Evolutionary conservation across 2,797 vertebrate species (phyloP), one percentile per base, ranked within the genome.

Genomic region (Alfaro cultratus): DNA sequence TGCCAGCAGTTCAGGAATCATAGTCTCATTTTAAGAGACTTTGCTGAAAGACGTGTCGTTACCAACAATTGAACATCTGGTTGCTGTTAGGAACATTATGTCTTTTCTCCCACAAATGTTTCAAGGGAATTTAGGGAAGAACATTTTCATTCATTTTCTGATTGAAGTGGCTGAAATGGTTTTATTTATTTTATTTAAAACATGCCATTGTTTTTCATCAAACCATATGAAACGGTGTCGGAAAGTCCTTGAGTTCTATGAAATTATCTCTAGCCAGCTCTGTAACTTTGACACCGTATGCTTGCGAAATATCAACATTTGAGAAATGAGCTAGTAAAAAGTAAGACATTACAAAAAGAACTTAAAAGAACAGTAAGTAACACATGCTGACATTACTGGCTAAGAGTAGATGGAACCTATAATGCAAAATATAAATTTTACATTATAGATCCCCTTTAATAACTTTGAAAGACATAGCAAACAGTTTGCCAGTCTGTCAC

Each of bases 1-100:
- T 68, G 74, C 82, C 88, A 91, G 89, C 84, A 91, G 87, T 90
- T 94, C 77, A 72, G 80, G 76, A 85, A 86, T 86, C 77, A 74
- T 68, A 78, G 26, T 74, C 80, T 57, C 36, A 79, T 83, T 87
- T 31, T 49, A 57, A 49, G 53, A 85, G 53, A 64, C 49, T 76
- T 80, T 72, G 70, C 36, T 74, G 67, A 75, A 83, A 72, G 26
- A 75, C 29, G 45, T 79, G 26, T 60, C 55, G n/a, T 62, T 73
- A n/a, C 23, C 60, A 78, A 77, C 6, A 47, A 70, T 86, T 70
- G 26, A 73, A 75, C 53, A n/a, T 71, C 13, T 68, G n/a, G 62
- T 75, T 9, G 1, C 73, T 71, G 43, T 73, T 75, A 34, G 73
- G 26, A 43, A 34, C 45, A 72, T 36, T 57, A 62, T n/a, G 4